Conservation (phyloP, 2,797 vertebrate genomes). For the Pteronotus mesoamericanus region DNA sequence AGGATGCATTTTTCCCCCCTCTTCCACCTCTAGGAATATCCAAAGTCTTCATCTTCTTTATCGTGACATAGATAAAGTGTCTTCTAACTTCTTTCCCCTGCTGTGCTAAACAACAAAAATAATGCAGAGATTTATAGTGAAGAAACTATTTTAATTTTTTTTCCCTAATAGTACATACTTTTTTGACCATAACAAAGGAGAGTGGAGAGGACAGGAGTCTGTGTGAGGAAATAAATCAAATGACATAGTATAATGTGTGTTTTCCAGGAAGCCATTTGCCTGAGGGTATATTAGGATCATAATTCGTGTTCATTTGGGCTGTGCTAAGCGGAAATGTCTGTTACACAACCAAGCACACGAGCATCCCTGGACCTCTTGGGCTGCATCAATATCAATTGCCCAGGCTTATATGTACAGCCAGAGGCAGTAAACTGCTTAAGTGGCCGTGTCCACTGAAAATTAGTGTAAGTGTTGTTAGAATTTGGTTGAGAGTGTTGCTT, state of each 20-base stretch:
- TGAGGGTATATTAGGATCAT: background rate
- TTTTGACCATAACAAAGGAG: background rate
- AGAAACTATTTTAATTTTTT: background rate
- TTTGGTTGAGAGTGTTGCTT: background rate
- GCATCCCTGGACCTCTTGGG: background rate
- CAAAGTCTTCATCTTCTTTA: background rate
- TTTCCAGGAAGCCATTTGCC: background rate
- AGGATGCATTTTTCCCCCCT: fast-evolving
- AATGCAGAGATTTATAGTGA: background rate
- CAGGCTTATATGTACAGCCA: background rate
- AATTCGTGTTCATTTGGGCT: background rate
- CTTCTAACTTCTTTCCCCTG: background rate
- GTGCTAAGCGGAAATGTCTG: background rate
- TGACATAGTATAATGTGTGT: background rate
- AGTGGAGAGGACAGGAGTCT: background rate
- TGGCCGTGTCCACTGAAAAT: background rate
- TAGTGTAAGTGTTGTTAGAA: background rate
- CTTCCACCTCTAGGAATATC: background rate
- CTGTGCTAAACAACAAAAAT: background rate
- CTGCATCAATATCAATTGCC: background rate
- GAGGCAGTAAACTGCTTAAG: slow-evolving; percentile 10
- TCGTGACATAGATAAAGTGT: background rate
- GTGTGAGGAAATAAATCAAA: background rate
- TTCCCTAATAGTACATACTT: background rate
- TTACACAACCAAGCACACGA: background rate